These are phyloP conservation scores for Drosophila cardini DNA, from an alignment of 1,140 invertebrate species.

Conservation along the genomic window DNA sequence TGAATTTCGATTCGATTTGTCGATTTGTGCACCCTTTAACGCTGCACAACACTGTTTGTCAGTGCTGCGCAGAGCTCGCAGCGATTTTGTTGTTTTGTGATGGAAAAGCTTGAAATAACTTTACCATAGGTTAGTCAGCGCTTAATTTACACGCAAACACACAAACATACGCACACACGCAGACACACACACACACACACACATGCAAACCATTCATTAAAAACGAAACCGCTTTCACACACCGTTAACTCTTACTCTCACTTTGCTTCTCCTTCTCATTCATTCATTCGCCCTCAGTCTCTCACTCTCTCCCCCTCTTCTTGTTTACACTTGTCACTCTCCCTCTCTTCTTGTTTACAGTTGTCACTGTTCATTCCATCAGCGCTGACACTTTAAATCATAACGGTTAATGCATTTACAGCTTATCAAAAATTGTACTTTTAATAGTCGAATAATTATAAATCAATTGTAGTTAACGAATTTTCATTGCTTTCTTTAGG, in stretches of 20 bases:
- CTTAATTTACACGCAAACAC: neutral
- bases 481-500: too few species aligned
- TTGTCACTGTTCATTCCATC: neutral
- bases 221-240: conserved; percentile 5
- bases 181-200: neutral
- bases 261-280: neutral
- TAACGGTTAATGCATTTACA: neutral
- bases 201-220: neutral
- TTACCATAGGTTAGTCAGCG: too few species aligned
- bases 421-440: conserved; percentile 1
- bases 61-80: conserved; percentile 6
- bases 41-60: neutral
- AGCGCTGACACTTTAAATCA: neutral
- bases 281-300: too few species aligned
- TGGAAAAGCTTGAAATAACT: too few species aligned
- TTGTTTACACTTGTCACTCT: conserved; percentile 8
- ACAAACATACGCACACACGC: neutral
- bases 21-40: neutral
- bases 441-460: conserved; percentile 1
- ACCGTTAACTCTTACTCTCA: neutral
- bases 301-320: neutral
- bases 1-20: conserved; percentile 17
- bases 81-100: too few species aligned
- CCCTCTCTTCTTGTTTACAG: neutral
- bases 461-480: too few species aligned